Evolutionary conservation across 2,888 invertebrate species (phyloP).

Genomic region (Pollenia labialis): DNA sequence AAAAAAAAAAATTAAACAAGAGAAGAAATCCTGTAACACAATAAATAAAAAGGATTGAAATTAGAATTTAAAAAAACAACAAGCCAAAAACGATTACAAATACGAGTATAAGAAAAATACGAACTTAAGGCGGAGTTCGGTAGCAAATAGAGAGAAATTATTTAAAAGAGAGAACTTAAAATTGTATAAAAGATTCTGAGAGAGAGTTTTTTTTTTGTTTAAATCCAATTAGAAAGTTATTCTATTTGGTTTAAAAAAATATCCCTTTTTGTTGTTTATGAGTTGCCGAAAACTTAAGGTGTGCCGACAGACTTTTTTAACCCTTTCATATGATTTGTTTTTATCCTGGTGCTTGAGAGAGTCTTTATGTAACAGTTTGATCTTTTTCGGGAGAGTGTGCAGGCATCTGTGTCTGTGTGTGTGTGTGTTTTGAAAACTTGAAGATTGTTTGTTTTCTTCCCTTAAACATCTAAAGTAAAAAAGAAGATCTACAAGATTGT

Average conservation of each 20-base stretch:
- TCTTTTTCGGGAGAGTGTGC: conserved; percentile 5
- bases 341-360: not conserved
- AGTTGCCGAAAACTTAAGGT: conserved; percentile 6
- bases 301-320: conserved; percentile 46
- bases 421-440: conserved; percentile 73
- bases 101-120: not conserved
- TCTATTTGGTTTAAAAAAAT: conserved; percentile 28
- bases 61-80: conserved; percentile 21
- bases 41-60: conserved; percentile 48
- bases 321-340: conserved; percentile 50
- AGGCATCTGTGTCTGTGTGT: conserved; percentile 38
- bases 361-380: conserved; percentile 17
- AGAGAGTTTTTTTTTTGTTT: not conserved
- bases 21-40: conserved; percentile 58
- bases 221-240: conserved; percentile 66
- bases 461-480: conserved; percentile 64
- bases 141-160: not conserved
- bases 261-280: conserved; percentile 52
- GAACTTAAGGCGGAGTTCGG: conserved; percentile 66
- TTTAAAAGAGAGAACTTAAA: not conserved
- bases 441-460: conserved; percentile 76
- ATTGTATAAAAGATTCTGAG: not conserved
- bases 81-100: not conserved
- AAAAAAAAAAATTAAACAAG: not conserved
- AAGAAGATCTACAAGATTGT: conserved; percentile 75